A percentile compares a stretch with the other conserved stretches of the same genome.
These are phyloP conservation scores for Fistularia commersonii DNA, from an alignment of 2,797 vertebrate species.

Conservation along the genomic window DNA sequence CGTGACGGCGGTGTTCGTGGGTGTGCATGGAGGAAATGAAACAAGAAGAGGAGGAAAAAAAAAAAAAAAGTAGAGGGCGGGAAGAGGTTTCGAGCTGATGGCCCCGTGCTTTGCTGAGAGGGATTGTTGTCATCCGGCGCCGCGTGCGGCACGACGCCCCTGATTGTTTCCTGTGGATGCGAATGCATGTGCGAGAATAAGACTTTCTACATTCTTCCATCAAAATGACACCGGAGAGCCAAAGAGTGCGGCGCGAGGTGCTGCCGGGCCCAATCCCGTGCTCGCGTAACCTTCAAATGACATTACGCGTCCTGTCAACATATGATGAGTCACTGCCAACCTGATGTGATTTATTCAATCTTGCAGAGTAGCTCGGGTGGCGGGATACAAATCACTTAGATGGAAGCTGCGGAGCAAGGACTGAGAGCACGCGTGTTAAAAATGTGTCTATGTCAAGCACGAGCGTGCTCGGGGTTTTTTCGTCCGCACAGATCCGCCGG, in stretches of 20 bases:
- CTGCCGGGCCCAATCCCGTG: constrained; percentile 33
- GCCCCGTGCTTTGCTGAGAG: constrained; percentile 25
- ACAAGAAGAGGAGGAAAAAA: constrained; percentile 52
- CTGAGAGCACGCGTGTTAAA: constrained; percentile 6
- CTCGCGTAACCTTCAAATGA: constrained; percentile 74
- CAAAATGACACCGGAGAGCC: constrained; percentile 41
- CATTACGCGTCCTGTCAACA: constrained; percentile 58
- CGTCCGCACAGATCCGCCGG: constrained; percentile 11
- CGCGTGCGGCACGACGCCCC: constrained; percentile 32
- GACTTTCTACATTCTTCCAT: constrained; percentile 23
- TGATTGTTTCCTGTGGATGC: constrained; percentile 24
- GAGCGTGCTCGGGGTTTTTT: constrained; percentile 13
- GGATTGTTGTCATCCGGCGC: constrained; percentile 54
- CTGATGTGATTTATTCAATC: constrained; percentile 70
- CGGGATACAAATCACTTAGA: constrained; percentile 67
- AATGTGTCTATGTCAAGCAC: neutral
- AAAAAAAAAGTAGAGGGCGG: constrained; percentile 49
- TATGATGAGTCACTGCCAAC: constrained; percentile 52
- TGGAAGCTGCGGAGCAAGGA: constrained; percentile 29
- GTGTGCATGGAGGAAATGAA: constrained; percentile 62
- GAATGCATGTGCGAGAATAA: constrained; percentile 12
- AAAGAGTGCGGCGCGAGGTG: constrained; percentile 23
- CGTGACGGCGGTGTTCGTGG: constrained; percentile 56
- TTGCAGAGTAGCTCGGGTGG: constrained; percentile 52
- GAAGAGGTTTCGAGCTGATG: constrained; percentile 17